Evolutionary conservation across 2,797 vertebrate species (phyloP), one percentile per base, ranked within the genome.

Genomic region (Danio tinwini): DNA sequence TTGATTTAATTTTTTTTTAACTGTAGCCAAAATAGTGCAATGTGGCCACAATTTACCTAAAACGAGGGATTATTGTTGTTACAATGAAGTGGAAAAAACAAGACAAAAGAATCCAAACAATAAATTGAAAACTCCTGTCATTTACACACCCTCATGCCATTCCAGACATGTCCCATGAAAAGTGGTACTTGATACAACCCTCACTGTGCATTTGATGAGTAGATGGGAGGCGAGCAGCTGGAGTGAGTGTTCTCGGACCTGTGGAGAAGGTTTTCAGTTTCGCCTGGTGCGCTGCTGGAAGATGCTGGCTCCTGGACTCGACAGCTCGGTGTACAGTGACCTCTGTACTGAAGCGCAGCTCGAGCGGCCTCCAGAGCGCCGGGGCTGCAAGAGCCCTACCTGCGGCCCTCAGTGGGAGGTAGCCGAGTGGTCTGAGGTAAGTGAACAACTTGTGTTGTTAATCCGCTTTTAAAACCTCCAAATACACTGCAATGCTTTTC

Each of bases 151-250:
- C 50, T 45, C 19, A 21, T 73, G 19, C 58, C 5, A 73, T 56
- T 29, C 7, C 17, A 29, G 29, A 29, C 29, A 47, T 47, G 42
- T 62, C 59, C 39, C 3, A 19, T 42, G 4, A 64, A 58, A 40
- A 59, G 5, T 44, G 12, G 11, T 13, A 11, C 29, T 47, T 11
- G 4, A 49, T 16, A 50, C 6, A 39, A 39, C 49, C 44, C 9
- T 16, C n/a, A 45, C 21, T 58, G n/a, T 61, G 76, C 16, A 9
- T 4, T 49, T 56, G 8, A 13, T 74, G 19, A 85, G 37, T 90
- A 99, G 98, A 86, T 99, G 97, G 97, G 98, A 99, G 92, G 96
- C 96, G 0, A 99, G 97, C 90, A 98, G 97, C 91, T 99, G 98
- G 98, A 99, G 97, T 0, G 97, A 98, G 88, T 99, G 98, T 63